Evolutionary conservation across 2,888 invertebrate species (phyloP).

Genomic region (Platycheirus rosarum): DNA sequence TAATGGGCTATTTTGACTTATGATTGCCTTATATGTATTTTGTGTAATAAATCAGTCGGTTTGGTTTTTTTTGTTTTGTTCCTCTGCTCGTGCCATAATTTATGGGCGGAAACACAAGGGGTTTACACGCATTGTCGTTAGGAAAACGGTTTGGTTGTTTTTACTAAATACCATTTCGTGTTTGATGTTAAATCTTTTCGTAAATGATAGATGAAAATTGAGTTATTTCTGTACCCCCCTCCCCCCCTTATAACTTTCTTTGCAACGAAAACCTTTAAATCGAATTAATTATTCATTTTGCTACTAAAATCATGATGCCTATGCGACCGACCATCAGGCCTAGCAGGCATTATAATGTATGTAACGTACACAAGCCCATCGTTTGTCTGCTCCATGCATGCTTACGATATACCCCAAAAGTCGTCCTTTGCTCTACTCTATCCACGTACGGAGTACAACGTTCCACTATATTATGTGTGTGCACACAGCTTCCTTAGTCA

Average conservation of each 20-base stretch:
- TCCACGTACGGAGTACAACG: not conserved
- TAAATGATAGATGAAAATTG: conserved; percentile 16
- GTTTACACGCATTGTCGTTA: not conserved
- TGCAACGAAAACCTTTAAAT: conserved; percentile 10
- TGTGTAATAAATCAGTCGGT: conserved; percentile 28
- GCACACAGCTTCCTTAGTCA: conserved; percentile 57
- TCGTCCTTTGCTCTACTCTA: conserved; percentile 18
- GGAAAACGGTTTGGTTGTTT: not conserved
- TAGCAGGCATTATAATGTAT: not conserved
- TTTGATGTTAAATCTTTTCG: not conserved
- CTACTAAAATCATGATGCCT: conserved; percentile 18
- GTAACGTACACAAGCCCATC: conserved; percentile 13
- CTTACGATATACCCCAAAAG: conserved; percentile 9
- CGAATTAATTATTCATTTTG: conserved; percentile 24
- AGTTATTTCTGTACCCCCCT: conserved; percentile 12
- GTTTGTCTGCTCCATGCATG: conserved; percentile 30
- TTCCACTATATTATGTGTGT: conserved; percentile 42
- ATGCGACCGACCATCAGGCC: conserved; percentile 21
- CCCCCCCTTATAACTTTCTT: not conserved
- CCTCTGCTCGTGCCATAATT: conserved; percentile 14
- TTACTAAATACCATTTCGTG: conserved; percentile 22
- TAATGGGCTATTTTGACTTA: conserved; percentile 37
- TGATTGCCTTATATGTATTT: conserved; percentile 25
- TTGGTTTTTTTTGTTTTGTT: not conserved
- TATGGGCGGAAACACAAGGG: conserved; percentile 31